phyloP scores from a whole-genome alignment of 2,888 invertebrate species.

The Polylopha cassiicola region DNA sequence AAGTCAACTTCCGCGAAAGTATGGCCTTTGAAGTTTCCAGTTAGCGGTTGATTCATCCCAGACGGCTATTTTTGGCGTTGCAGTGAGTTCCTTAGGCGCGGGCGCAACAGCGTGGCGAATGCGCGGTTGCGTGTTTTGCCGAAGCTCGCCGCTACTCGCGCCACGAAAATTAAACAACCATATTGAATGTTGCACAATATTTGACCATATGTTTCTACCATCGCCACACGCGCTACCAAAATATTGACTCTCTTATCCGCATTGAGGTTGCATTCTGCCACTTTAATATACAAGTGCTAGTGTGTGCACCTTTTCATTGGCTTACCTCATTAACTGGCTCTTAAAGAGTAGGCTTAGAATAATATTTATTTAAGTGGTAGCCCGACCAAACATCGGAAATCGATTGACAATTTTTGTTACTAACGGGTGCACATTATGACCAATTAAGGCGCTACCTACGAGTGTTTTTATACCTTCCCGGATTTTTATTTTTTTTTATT shows the following conservation, averaged over 20 bases:
- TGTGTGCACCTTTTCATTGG: constrained; percentile 59
- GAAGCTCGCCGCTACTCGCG: constrained; percentile 38
- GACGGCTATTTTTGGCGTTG: constrained; percentile 55
- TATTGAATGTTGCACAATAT: constrained; percentile 65
- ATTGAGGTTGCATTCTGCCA: constrained; percentile 57
- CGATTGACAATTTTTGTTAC: constrained; percentile 49
- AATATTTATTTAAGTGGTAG: constrained; percentile 59
- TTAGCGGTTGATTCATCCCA: constrained; percentile 63
- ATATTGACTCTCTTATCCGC: constrained; percentile 73
- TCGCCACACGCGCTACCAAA: constrained; percentile 69
- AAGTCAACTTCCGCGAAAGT: constrained; percentile 51
- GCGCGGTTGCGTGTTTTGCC: constrained; percentile 51
- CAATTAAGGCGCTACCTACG: constrained; percentile 53
- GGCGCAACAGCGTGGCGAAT: constrained; percentile 45
- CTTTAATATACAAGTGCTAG: constrained; percentile 55
- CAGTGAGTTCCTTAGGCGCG: constrained; percentile 35
- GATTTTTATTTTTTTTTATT: constrained; percentile 60
- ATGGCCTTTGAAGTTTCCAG: constrained; percentile 65
- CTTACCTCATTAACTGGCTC: constrained; percentile 67
- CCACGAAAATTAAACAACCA: constrained; percentile 54
- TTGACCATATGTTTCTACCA: constrained; percentile 70
- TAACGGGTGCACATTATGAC: constrained; percentile 54
- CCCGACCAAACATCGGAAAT: constrained; percentile 39
- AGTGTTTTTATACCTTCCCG: constrained; percentile 46
- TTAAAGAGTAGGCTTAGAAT: constrained; percentile 58